A percentile compares a stretch with the other conserved stretches of the same genome.
Evolutionary conservation across 1,140 invertebrate genomes (phyloP).

Genomic region (Cheumatopsyche charites): DNA sequence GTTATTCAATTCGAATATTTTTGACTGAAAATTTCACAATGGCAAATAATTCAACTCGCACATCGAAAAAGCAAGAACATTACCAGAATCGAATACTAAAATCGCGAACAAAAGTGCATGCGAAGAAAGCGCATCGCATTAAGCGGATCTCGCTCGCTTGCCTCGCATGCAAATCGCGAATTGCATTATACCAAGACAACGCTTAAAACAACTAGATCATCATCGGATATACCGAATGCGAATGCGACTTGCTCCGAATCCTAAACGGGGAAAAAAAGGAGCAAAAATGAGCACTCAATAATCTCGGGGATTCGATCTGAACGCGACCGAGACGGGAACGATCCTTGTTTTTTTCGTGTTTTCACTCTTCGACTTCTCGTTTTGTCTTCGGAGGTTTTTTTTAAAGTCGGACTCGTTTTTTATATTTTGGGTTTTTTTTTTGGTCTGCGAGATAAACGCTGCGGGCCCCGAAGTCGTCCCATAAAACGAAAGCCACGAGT

Average conservation of each 20-base stretch:
- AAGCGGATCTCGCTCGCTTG: neutral
- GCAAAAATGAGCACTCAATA: constrained; percentile 40
- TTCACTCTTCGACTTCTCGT: too few species aligned
- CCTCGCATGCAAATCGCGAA: constrained; percentile 41
- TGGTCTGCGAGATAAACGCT: neutral
- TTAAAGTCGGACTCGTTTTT: neutral
- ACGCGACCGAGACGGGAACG: neutral
- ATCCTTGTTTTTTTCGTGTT: neutral
- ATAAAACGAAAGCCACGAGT: constrained; percentile 1
- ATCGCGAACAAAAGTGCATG: too few species aligned
- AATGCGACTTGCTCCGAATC: neutral
- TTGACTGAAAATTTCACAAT: too few species aligned
- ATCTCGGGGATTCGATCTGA: constrained; percentile 32
- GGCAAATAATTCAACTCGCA: too few species aligned
- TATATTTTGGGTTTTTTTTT: neutral
- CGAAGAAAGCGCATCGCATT: too few species aligned
- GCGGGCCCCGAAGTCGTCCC: constrained; percentile 4
- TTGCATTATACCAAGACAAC: too few species aligned
- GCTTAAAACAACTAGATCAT: constrained; percentile 45
- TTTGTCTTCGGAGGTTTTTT: neutral
- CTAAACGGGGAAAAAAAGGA: neutral
- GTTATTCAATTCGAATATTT: too few species aligned
- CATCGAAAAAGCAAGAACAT: too few species aligned
- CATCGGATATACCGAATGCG: constrained; percentile 37
- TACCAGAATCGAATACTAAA: too few species aligned